Evolutionary conservation across 2,797 vertebrate species (phyloP), one percentile per base, ranked within the genome.

Genomic region (Acanthiza pusilla): DNA sequence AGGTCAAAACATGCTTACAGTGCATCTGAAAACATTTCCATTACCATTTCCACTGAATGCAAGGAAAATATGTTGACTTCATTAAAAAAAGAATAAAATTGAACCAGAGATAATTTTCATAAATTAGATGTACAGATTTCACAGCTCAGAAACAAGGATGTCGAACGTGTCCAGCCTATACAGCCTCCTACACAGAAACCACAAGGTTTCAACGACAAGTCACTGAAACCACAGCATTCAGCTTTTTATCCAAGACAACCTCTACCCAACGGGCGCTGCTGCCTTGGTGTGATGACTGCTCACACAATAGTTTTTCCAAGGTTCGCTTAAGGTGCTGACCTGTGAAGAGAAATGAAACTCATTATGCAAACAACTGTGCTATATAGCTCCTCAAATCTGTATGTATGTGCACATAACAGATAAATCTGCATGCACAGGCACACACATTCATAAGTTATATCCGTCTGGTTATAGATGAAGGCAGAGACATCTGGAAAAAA

Each of bases 41-140:
- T 97, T 97, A 79, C 57, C 15, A 34, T 96, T 97, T 97, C 96
- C 96, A 97, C 93, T 90, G 89, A 96, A 97, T 82, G 85, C 71
- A 96, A 88, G 95, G 93, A 88, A 97, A 97, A 95, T 88, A 93
- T 29, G 83, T 93, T 91, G 94, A 96, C 91, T 94, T 95, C 96
- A 97, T 97, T 97, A 94, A 95, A 95, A 93, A 96, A 92, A 85
- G 45, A 97, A 97, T 91, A 97, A 73, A 96, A 94, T 92, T 88
- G 91, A 96, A 95, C 74, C 91, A 95, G 96, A 97, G 88, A 94
- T 81, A 65, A 93, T 94, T 96, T 94, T 96, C 95, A 81, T 89
- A 96, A 82, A 92, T 94, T 94, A 93, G 96, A 96, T 97, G 74
- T 96, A 96, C 96, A 97, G 96, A 96, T 97, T 96, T 97, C 96